Evolutionary conservation across 2,888 invertebrate species (phyloP).

Genomic region (Hipparchia sbordonii): DNA sequence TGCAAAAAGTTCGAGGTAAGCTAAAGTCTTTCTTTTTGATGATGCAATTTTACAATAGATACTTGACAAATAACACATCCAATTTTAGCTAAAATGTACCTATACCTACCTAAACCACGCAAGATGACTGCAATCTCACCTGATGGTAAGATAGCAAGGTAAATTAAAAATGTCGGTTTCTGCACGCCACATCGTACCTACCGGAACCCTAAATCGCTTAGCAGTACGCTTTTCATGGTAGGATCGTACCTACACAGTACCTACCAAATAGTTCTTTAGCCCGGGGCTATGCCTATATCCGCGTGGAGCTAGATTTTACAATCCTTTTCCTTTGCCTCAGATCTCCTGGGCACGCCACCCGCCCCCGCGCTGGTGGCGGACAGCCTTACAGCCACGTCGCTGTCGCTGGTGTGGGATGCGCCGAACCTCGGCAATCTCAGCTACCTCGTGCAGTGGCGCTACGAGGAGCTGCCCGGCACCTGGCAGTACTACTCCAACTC

Average conservation of each 20-base stretch:
- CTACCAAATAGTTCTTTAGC: no score
- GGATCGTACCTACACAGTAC: no score
- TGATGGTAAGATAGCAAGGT: no score
- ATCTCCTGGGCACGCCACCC: slow-evolving; percentile 86
- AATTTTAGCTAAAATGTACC: not conserved
- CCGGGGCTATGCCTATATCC: no score
- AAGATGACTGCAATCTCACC: no score
- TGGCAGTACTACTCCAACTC: slow-evolving; percentile 93
- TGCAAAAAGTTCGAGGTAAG: slow-evolving; percentile 86
- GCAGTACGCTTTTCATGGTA: no score
- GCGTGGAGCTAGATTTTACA: no score
- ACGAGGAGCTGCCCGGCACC: slow-evolving; percentile 85
- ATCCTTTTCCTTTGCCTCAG: slow-evolving; percentile 50
- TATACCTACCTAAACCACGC: no score
- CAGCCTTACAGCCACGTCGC: slow-evolving; percentile 88
- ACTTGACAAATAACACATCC: not conserved
- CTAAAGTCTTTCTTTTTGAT: not conserved
- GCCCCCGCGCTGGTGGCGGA: slow-evolving; percentile 91
- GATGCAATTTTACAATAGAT: no score
- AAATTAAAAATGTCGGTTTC: no score
- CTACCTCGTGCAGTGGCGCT: slow-evolving; percentile 89
- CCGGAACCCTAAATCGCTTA: no score
- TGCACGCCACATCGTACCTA: no score
- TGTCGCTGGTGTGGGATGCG: slow-evolving; percentile 91
- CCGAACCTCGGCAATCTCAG: slow-evolving; percentile 80